Evolutionary conservation across 2,888 invertebrate species (phyloP).

Genomic region (Chalcosyrphus nemorum): DNA sequence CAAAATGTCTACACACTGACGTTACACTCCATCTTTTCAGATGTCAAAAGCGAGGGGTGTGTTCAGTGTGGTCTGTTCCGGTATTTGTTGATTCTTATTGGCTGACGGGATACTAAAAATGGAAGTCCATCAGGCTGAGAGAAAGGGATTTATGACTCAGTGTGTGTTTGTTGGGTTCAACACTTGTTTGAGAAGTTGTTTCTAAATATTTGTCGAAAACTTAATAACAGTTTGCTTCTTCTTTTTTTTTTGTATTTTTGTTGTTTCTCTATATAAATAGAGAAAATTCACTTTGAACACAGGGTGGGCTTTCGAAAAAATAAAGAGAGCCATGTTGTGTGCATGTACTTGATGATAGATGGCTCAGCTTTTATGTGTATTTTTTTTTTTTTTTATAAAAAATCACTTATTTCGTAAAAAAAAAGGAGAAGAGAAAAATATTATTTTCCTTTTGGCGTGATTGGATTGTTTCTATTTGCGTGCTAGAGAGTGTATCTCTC

Average conservation of each 20-base stretch:
- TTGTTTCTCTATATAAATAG: slow-evolving; percentile 25
- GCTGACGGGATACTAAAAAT: slow-evolving; percentile 42
- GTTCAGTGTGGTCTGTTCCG: neutral
- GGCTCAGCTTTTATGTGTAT: slow-evolving; percentile 23
- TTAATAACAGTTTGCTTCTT: slow-evolving; percentile 41
- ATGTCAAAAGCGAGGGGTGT: slow-evolving; percentile 29
- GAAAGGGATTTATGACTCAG: slow-evolving; percentile 1
- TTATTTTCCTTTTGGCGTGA: slow-evolving; percentile 1
- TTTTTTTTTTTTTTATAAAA: slow-evolving; percentile 14
- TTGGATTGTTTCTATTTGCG: slow-evolving; percentile 34
- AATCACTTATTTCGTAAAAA: too few species aligned
- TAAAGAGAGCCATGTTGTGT: slow-evolving; percentile 29
- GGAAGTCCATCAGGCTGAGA: slow-evolving; percentile 11
- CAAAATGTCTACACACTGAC: slow-evolving; percentile 58
- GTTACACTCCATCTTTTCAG: slow-evolving; percentile 57
- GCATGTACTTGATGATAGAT: slow-evolving; percentile 31
- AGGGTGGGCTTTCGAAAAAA: slow-evolving; percentile 30
- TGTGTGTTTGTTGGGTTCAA: slow-evolving; percentile 5
- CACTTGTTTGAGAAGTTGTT: slow-evolving; percentile 57
- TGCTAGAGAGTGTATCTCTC: slow-evolving; percentile 19
- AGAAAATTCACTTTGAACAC: slow-evolving; percentile 8
- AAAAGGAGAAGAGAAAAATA: too few species aligned
- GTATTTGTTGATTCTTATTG: slow-evolving; percentile 38
- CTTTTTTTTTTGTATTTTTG: neutral
- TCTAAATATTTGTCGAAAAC: slow-evolving; percentile 70